These are phyloP conservation scores for Nyctibius grandis DNA, from an alignment of 2,797 vertebrate species.

Conservation along the genomic window DNA sequence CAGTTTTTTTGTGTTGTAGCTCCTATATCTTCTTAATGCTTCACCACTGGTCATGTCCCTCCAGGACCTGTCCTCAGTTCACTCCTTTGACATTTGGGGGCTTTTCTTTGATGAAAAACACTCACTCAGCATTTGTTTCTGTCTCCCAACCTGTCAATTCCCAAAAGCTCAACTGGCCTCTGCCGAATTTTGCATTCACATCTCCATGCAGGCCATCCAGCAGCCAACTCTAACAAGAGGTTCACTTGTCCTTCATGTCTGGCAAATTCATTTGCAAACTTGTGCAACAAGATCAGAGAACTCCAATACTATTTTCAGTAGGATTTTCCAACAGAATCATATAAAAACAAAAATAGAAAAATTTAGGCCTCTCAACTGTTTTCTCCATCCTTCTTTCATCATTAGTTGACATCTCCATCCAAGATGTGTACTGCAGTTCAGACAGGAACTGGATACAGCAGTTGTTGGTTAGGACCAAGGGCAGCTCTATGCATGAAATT, in stretches of 20 bases:
- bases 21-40: background rate
- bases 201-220: background rate
- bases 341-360: background rate
- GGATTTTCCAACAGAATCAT: background rate
- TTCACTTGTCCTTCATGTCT: background rate
- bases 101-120: background rate
- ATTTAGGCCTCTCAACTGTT: background rate
- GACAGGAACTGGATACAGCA: background rate
- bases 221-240: background rate
- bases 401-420: background rate
- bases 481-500: background rate
- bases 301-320: background rate
- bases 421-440: background rate
- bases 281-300: background rate
- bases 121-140: background rate
- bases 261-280: background rate
- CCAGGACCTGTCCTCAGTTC: background rate
- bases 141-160: background rate
- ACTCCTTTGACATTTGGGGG: background rate
- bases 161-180: background rate
- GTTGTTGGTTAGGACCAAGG: background rate
- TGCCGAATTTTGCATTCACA: background rate
- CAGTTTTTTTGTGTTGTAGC: background rate
- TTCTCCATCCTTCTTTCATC: background rate
- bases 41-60: background rate